A percentile compares a stretch with the other conserved stretches of the same genome.
Evolutionary conservation across 2,888 invertebrate genomes (phyloP).

Genomic region (Apodemia mormo): DNA sequence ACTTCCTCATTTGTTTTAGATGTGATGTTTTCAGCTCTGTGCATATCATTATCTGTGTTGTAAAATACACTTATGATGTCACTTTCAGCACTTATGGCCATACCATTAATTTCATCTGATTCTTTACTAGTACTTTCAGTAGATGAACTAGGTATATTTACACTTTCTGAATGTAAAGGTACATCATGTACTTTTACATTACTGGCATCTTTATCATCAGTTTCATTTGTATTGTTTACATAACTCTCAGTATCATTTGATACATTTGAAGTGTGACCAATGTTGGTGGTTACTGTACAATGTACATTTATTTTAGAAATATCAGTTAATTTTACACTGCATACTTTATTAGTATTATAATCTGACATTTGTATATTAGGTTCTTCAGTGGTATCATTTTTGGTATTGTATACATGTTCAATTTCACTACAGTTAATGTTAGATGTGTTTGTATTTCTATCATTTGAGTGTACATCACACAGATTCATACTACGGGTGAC

Average conservation of each 20-base stretch:
- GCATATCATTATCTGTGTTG: too few species aligned
- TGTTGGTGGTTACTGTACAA: background rate
- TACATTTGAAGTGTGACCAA: background rate
- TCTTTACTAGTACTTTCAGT: background rate
- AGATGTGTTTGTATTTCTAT: background rate
- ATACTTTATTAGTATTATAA: background rate
- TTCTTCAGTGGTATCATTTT: background rate
- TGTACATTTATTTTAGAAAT: background rate
- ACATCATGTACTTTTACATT: background rate
- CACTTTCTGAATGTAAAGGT: background rate
- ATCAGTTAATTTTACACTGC: constrained; percentile 7
- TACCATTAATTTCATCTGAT: too few species aligned
- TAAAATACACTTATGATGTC: too few species aligned
- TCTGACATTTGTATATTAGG: background rate
- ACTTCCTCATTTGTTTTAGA: too few species aligned
- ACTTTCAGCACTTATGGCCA: too few species aligned
- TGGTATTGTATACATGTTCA: background rate
- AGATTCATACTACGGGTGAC: background rate
- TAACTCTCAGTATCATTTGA: background rate
- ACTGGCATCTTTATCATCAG: background rate
- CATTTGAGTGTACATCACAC: background rate
- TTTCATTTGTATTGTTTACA: background rate
- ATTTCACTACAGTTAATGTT: background rate
- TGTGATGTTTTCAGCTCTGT: too few species aligned
- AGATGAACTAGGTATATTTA: background rate